Evolutionary conservation across 2,113 vertebrate species (phyloP), one percentile per base, ranked within the genome.

Genomic region (Urocolius indicus): DNA sequence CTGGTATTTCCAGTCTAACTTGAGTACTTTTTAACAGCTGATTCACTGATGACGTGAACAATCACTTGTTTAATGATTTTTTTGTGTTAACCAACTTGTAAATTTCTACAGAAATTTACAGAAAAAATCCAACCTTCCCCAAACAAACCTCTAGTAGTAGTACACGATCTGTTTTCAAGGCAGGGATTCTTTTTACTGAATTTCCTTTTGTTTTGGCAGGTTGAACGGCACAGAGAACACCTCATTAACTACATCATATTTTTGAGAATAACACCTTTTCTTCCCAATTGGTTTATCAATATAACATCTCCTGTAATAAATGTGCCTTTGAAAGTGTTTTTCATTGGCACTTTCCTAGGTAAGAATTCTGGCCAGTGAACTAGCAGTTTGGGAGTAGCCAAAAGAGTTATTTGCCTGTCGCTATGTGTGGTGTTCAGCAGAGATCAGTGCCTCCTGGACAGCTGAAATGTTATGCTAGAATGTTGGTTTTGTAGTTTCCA

Each of bases 201-300:
- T 27, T 22, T 63, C 87, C 3, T 75, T 72, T 84, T 89, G 48
- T 95, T 93, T 89, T 88, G 51, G 61, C 97, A 99, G 99, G 99
- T 99, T 94, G 99, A 99, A 90, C 98, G 99, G 89, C 99, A 99
- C 75, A 97, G 99, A 98, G 98, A 99, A 80, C 99, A 99, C 97
- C 99, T 99, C 75, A 99, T 99, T 95, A 99, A 99, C 97, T 99
- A 99, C 97, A 99, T 99, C n/a, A 99, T 99, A 97, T 99, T 99
- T 98, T 96, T 99, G 98, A 99, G 99, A 97, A 99, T 99, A 97
- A 99, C 99, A 13, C 99, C 99, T 34, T 99, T 99, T 94, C 99
- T 99, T 92, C 99, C 99, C 32, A 99, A 99, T 95, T 99, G 99
- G 99, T 99, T 99, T 98, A 99, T 99, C 98, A 99, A 99, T 97